Base-by-base conservation (phyloP, 2,797 vertebrate genomes). In the Brotula barbata region DNA sequence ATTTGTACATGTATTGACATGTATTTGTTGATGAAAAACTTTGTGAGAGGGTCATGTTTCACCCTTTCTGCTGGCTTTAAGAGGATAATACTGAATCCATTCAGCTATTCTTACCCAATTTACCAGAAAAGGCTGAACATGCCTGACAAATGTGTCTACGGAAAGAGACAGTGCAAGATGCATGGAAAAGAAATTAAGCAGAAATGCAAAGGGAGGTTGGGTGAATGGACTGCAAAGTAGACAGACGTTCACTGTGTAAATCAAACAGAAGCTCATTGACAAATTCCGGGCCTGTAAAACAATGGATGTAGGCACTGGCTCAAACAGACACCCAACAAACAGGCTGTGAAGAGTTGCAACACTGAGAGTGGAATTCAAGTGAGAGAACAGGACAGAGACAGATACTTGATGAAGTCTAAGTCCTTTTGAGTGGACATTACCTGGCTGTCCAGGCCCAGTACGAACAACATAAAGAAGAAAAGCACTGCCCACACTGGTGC, bases 381-480 rank as follows among this genome's bases (percentile, higher is more conserved):
- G 28, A 74, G 16, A 50, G 22, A 14, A 13, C 44, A 60, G 48
- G 36, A 34, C n/a, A 14, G 6, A 33, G 31, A 33, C 31, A 33
- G 31, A 33, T 33, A 9, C 31, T 33, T 6, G 31, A 33, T 33
- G 25, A 9, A 19, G 25, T 37, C 12, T 31, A 16, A 17, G 19
- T 17, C 13, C 61, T n/a, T 6, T 13, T 39, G 37, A 39, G 15
- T n/a, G 37, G 9, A 14, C 34, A 36, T 84, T 84, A 93, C 93
- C 92, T 94, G 93, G 70, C 93, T 94, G 82, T 93, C 93, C 68
- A 94, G 80, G 55, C 93, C 93, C 64, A 94, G 87, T 46, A 93
- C 84, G 42, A 94, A 89, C 73, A 94, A 83, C 93, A 94, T 94
- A 69, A 93, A 92, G 87, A 94, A 94, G 88, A 94, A 94, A 16